Base-by-base conservation (phyloP, 2,888 invertebrate species). In the Hybos culiciformis region DNA sequence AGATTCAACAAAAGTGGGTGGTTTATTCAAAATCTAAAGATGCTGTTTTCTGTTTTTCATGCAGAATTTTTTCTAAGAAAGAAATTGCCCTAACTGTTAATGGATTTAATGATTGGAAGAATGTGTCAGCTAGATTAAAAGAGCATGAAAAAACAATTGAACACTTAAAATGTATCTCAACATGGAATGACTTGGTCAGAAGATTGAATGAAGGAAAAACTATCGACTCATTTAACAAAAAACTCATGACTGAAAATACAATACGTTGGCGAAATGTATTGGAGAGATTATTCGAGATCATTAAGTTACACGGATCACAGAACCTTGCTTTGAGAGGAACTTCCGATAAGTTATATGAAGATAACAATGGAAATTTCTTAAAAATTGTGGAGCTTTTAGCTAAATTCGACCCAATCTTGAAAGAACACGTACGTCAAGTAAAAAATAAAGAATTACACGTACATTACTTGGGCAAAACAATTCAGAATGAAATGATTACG, bases 401-500 rank as follows among this genome's bases (percentile, higher is more conserved):
- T 39, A 18, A 23, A n/a, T 39, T 39, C 23, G 26, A 39, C 23
- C 18, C 24, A 26, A 23, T 39, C 23, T 23, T 39, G 29, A 18
- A 18, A 26, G 39, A 39, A 26, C 39, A 37, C 17, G 14, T 37
- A 37, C 23, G 24, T 24, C 23, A 23, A 3, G 24, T 37, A 24
- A 23, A 40, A 32, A 32, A 14, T 20, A 21, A 21, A 21, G 20
- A 32, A 32, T 38, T 38, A 24, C 15, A 24, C 26, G 26, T 38
- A 24, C 34, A 33, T 33, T 32, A 19, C 15, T 41, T 32, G 34
- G 41, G 34, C 34, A 34, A 41, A 41, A 41, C 17, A 41, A 41
- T 41, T 34, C 41, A 33, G 34, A 41, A 41, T 34, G 34, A 41
- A 34, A 41, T 41, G 34, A 41, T 41, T 32, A 21, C 34, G 20